These are phyloP conservation scores for Parauchenoglanis punctatus DNA, from an alignment of 2,797 vertebrate species.

Conservation along the genomic window DNA sequence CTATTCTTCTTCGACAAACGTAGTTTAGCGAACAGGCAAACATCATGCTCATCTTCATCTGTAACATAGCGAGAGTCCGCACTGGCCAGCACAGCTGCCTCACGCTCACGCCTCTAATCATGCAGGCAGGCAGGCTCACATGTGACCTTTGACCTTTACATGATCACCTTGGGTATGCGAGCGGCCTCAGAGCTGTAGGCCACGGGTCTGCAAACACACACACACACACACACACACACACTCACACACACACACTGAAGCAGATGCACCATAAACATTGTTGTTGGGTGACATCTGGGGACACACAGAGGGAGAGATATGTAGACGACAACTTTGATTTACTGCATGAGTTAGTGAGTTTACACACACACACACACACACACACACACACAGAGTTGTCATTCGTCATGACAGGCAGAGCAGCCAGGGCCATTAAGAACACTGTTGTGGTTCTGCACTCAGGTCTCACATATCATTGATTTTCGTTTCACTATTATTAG, in stretches of 20 bases:
- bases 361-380: conserved; percentile 36
- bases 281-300: conserved; percentile 14
- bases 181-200: not conserved
- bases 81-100: not conserved
- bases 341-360: not conserved
- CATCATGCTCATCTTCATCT: not conserved
- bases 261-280: conserved; percentile 34
- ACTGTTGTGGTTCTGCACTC: not conserved
- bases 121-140: conserved; percentile 32
- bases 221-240: conserved; percentile 26
- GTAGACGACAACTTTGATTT: conserved; percentile 29
- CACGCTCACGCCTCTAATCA: conserved; percentile 16
- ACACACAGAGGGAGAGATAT: conserved; percentile 27
- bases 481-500: not conserved
- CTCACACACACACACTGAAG: conserved; percentile 12
- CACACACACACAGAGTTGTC: conserved; percentile 46
- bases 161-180: not conserved
- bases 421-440: not conserved
- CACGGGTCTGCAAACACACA: conserved; percentile 8
- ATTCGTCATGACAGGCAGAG: not conserved
- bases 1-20: not conserved
- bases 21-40: not conserved
- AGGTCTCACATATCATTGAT: not conserved
- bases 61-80: not conserved
- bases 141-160: conserved; percentile 34